Evolutionary conservation across 2,888 invertebrate species (phyloP).

Genomic region (Zaprionus lineosus): DNA sequence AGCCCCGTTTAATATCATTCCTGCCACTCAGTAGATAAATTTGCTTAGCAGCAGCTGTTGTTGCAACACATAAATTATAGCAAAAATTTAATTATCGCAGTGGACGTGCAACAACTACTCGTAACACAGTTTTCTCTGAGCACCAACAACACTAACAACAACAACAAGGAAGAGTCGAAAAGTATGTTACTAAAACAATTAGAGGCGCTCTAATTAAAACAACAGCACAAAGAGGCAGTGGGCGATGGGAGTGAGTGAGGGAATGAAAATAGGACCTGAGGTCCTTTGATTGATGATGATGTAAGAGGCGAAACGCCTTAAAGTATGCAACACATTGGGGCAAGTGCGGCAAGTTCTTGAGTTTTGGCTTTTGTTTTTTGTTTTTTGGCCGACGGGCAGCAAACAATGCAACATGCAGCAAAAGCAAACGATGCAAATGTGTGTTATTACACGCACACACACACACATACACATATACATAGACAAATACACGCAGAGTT

Average conservation of each 20-base stretch:
- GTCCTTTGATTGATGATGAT: slow-evolving; percentile 69
- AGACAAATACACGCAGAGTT: too few species aligned
- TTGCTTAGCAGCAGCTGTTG: slow-evolving; percentile 57
- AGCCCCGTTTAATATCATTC: slow-evolving; percentile 16
- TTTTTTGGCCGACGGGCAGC: slow-evolving; percentile 45
- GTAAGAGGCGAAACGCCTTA: slow-evolving; percentile 50
- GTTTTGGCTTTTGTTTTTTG: slow-evolving; percentile 26
- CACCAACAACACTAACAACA: slow-evolving; percentile 7
- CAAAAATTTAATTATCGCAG: slow-evolving; percentile 70
- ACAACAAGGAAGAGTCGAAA: slow-evolving; percentile 52
- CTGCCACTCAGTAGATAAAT: slow-evolving; percentile 47
- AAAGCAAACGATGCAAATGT: slow-evolving; percentile 63
- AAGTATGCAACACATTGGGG: slow-evolving; percentile 59
- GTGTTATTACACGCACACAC: slow-evolving; percentile 44
- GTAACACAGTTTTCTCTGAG: slow-evolving; percentile 60
- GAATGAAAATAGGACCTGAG: slow-evolving; percentile 17
- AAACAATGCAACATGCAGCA: slow-evolving; percentile 29
- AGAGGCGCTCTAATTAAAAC: slow-evolving; percentile 74
- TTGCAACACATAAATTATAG: slow-evolving; percentile 65
- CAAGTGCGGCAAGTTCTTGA: slow-evolving; percentile 39
- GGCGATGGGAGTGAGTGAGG: too few species aligned
- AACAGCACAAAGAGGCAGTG: slow-evolving; percentile 47
- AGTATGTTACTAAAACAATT: slow-evolving; percentile 77
- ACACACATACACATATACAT: slow-evolving; percentile 12
- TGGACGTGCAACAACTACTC: slow-evolving; percentile 55